Percentiles rank a stretch among this genome's conserved stretches.
These are phyloP conservation scores for Spongia lamella DNA, from an alignment of 37 sponge, comb jelly and placozoan species.

Conservation along the genomic window DNA sequence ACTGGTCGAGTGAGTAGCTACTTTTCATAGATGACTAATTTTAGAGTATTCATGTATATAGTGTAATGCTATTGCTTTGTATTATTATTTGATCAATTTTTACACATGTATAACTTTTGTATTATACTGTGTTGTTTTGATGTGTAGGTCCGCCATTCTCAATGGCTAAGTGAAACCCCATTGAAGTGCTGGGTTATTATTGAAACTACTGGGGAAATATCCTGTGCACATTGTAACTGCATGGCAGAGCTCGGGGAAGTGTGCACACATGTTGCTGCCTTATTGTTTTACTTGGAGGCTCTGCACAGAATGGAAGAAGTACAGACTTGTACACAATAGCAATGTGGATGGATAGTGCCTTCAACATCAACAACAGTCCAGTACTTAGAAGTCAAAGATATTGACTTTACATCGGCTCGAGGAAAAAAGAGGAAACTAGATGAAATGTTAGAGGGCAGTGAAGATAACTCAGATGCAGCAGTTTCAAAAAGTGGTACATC, in stretches of 20 bases:
- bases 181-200: no score
- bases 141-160: conserved; percentile 55
- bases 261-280: conserved; percentile 62
- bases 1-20: conserved; percentile 15
- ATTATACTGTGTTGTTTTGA: no score
- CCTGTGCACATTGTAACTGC: conserved; percentile 70
- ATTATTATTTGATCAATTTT: no score
- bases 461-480: no score
- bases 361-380: conserved; percentile 28
- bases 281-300: conserved; percentile 59
- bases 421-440: conserved; percentile 39
- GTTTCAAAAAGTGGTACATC: no score
- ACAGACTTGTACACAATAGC: conserved; percentile 49
- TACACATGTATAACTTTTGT: no score
- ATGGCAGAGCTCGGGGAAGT: no score
- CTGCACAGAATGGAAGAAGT: conserved; percentile 34
- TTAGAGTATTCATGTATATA: no score
- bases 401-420: conserved; percentile 30
- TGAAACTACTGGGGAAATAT: conserved; percentile 24
- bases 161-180: no score
- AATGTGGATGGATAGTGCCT: conserved; percentile 60
- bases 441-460: no score
- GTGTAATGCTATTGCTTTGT: no score
- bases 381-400: conserved; percentile 32
- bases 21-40: no score